These are phyloP conservation scores for Forbesichthys agassizii DNA, from an alignment of 2,113 vertebrate genomes.

Conservation along the genomic window DNA sequence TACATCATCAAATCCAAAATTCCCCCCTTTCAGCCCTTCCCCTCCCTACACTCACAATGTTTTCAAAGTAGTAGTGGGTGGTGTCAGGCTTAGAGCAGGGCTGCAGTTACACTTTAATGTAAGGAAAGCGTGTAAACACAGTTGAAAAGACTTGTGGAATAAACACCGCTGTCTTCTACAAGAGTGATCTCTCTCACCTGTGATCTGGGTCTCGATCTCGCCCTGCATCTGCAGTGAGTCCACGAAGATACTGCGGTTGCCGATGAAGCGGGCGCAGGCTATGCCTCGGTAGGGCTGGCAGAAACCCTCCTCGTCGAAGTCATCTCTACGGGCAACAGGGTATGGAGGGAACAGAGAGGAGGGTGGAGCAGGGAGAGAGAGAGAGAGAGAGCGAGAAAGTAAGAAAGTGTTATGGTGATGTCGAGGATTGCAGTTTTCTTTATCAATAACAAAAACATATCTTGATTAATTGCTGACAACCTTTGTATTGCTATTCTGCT, in stretches of 20 bases:
- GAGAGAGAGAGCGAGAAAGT: background rate
- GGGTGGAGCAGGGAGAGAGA: background rate
- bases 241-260: slow-evolving; percentile 95
- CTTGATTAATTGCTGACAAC: background rate
- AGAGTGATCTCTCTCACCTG: slow-evolving; percentile 77
- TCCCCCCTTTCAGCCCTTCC: no score
- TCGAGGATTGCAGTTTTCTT: background rate
- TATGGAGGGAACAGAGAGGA: background rate
- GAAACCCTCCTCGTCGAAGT: slow-evolving; percentile 95
- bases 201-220: slow-evolving; percentile 98
- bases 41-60: no score
- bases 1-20: no score
- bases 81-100: no score
- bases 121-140: no score
- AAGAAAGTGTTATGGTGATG: background rate
- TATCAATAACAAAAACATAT: background rate
- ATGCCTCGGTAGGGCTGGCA: slow-evolving; percentile 99
- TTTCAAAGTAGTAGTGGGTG: no score
- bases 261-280: slow-evolving; percentile 95
- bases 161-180: no score
- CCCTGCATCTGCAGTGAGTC: slow-evolving; percentile 99
- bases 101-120: no score
- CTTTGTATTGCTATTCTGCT: background rate
- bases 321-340: slow-evolving; percentile 76
- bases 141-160: no score